Conservation (phyloP, 2,888 invertebrate genomes). For the Cerastis leucographa region DNA sequence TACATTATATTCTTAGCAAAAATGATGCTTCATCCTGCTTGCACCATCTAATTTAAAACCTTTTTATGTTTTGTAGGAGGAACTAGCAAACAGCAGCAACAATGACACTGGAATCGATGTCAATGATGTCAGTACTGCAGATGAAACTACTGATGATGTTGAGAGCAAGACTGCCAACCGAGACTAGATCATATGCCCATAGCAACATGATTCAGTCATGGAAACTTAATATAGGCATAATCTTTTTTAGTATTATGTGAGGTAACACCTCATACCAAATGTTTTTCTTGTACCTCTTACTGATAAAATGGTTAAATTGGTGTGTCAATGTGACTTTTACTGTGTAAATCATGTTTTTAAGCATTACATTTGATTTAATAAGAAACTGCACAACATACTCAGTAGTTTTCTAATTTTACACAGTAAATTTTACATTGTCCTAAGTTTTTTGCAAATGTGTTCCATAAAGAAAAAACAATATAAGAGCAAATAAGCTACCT, state of each 20-base stretch:
- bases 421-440: slow-evolving; percentile 31
- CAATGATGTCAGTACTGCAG: slow-evolving; percentile 87
- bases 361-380: background rate
- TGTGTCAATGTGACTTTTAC: slow-evolving; percentile 17
- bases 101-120: slow-evolving; percentile 90
- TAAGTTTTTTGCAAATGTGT: background rate
- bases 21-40: background rate
- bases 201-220: slow-evolving; percentile 15
- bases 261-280: slow-evolving; percentile 43
- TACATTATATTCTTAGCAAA: background rate
- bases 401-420: slow-evolving; percentile 7
- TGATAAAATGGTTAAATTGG: slow-evolving; percentile 5
- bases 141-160: slow-evolving; percentile 75
- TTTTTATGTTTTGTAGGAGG: slow-evolving; percentile 83
- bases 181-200: slow-evolving; percentile 45
- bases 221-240: slow-evolving; percentile 28
- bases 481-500: slow-evolving; percentile 20
- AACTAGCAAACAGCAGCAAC: slow-evolving; percentile 91
- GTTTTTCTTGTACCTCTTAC: slow-evolving; percentile 29
- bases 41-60: background rate
- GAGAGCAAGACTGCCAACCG: slow-evolving; percentile 62
- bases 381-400: background rate
- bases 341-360: slow-evolving; percentile 14
- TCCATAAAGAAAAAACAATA: slow-evolving; percentile 4
- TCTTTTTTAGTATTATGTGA: slow-evolving; percentile 44